These are phyloP conservation scores for Pseudomyrmex cubaensis DNA, from an alignment of 1,140 invertebrate genomes.

Conservation along the genomic window DNA sequence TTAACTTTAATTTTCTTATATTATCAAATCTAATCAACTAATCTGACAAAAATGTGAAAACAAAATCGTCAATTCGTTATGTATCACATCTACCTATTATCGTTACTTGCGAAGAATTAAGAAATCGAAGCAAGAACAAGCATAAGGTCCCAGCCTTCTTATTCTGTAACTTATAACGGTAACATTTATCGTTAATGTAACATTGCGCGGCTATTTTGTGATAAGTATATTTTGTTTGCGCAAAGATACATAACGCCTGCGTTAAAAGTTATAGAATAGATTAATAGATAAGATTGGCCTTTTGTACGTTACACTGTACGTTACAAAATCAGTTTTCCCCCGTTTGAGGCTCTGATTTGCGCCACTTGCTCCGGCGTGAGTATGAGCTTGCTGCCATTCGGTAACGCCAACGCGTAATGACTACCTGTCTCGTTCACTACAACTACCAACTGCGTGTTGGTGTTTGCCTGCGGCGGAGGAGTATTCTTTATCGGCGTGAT, in stretches of 20 bases:
- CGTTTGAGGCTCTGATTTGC: constrained; percentile 83
- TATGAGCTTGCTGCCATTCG: constrained; percentile 83
- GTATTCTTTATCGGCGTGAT: constrained; percentile 80
- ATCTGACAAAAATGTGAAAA: background rate
- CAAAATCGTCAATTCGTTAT: background rate
- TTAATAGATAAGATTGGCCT: no score
- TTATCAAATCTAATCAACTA: background rate
- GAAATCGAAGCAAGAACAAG: background rate
- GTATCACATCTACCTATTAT: constrained; percentile 13
- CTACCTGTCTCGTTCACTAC: constrained; percentile 84
- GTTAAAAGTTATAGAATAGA: no score
- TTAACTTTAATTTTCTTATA: no score
- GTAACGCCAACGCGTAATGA: constrained; percentile 82
- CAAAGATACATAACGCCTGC: no score
- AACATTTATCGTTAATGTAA: no score
- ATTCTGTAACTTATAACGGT: no score
- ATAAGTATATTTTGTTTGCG: no score
- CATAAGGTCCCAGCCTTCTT: no score
- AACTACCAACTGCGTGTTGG: constrained; percentile 79
- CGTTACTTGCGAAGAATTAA: background rate
- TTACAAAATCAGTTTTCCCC: constrained; percentile 81
- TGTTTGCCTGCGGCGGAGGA: constrained; percentile 55
- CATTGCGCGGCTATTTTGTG: no score
- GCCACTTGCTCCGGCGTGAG: constrained; percentile 83
- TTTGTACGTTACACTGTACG: background rate